Evolutionary conservation across 2,888 invertebrate genomes (phyloP).

Genomic region (Ectobius pallidus): DNA sequence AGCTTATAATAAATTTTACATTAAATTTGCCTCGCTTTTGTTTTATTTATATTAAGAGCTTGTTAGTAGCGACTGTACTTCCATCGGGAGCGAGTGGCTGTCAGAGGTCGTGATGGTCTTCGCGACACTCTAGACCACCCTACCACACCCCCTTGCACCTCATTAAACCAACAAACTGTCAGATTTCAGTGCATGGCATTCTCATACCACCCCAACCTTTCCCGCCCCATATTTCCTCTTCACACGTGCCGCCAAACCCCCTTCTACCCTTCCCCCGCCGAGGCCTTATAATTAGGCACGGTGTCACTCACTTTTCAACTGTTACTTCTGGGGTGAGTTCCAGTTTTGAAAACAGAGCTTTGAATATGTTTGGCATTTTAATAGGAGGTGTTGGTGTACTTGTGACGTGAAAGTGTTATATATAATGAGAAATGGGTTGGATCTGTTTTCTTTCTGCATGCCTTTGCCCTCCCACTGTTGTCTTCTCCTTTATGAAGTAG

Average conservation of each 20-base stretch:
- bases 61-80: too few species aligned
- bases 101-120: conserved; percentile 12
- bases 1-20: too few species aligned
- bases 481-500: background rate
- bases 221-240: background rate
- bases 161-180: conserved; percentile 39
- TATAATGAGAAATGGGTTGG: conserved; percentile 22
- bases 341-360: conserved; percentile 30
- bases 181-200: conserved; percentile 25
- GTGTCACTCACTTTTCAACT: conserved; percentile 27
- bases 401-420: too few species aligned
- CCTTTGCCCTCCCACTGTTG: too few species aligned
- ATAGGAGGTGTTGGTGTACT: conserved; percentile 15
- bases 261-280: too few species aligned
- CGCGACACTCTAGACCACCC: background rate
- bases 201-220: background rate
- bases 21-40: too few species aligned
- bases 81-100: background rate
- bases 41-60: too few species aligned
- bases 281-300: conserved; percentile 17
- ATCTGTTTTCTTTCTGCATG: conserved; percentile 22
- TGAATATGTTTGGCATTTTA: conserved; percentile 35
- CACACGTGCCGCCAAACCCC: conserved; percentile 2
- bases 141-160: conserved; percentile 21
- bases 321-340: conserved; percentile 27